phyloP scores from a whole-genome alignment of 37 sponge, comb jelly and placozoan genomes.

The Bolinopsis microptera region DNA sequence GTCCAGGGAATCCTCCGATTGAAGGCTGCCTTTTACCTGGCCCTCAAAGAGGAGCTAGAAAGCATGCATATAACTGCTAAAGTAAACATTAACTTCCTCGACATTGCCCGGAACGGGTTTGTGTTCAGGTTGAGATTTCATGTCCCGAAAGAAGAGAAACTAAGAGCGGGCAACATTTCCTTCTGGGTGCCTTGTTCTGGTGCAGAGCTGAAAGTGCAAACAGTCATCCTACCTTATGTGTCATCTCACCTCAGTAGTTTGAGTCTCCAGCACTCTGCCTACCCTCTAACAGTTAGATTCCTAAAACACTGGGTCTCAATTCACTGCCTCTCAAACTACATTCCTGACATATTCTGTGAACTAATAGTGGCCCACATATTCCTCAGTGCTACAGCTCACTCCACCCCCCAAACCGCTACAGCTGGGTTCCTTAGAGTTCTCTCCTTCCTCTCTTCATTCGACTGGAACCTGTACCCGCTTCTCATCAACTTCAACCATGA shows the following conservation, averaged over 20 bases:
- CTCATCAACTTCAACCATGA: slow-evolving; percentile 74
- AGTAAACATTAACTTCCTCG: slow-evolving; percentile 27
- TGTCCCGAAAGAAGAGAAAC: slow-evolving; percentile 31
- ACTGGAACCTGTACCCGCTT: slow-evolving; percentile 85
- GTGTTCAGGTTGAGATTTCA: slow-evolving; percentile 19
- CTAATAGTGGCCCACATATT: slow-evolving; percentile 85
- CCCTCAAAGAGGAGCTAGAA: slow-evolving; percentile 71
- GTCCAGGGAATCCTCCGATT: slow-evolving; percentile 78
- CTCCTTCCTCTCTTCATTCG: slow-evolving; percentile 72
- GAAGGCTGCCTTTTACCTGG: slow-evolving; percentile 86
- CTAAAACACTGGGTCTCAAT: slow-evolving; percentile 86
- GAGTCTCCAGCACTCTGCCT: slow-evolving; percentile 76
- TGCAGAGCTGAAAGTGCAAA: slow-evolving; percentile 27
- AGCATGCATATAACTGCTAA: slow-evolving; percentile 58
- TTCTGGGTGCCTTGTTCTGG: slow-evolving; percentile 51
- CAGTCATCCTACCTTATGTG: background rate
- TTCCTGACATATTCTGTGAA: slow-evolving; percentile 88
- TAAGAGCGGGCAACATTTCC: slow-evolving; percentile 30
- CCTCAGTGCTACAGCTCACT: slow-evolving; percentile 72
- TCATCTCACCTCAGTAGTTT: slow-evolving; percentile 61
- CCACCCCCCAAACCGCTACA: slow-evolving; percentile 75
- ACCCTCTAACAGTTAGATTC: slow-evolving; percentile 73
- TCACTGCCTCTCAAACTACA: slow-evolving; percentile 84
- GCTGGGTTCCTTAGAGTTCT: slow-evolving; percentile 84
- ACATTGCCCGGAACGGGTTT: slow-evolving; percentile 54